Evolutionary conservation across 1,140 invertebrate genomes (phyloP).

Genomic region (Philotrypesis tridentata): DNA sequence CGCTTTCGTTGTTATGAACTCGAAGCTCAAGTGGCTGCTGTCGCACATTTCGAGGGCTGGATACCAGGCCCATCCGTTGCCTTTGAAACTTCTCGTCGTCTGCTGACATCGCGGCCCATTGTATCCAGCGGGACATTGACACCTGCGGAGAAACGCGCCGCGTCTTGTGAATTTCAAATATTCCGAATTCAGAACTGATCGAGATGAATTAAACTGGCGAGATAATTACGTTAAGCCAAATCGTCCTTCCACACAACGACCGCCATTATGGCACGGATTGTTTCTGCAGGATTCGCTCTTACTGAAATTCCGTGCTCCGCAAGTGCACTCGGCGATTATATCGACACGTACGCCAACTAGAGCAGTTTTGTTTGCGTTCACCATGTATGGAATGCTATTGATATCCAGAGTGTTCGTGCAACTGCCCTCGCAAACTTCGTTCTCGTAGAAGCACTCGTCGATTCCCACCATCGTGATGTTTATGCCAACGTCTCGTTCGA

Average conservation of each 20-base stretch:
- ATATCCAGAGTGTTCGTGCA: slow-evolving; percentile 95
- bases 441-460: slow-evolving; percentile 96
- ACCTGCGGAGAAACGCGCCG: slow-evolving; percentile 73
- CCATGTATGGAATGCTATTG: slow-evolving; percentile 92
- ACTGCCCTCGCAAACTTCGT: slow-evolving; percentile 95
- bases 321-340: slow-evolving; percentile 92
- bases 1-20: slow-evolving; percentile 93
- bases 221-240: slow-evolving; percentile 84
- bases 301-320: slow-evolving; percentile 91
- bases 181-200: no score
- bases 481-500: slow-evolving; percentile 93
- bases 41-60: slow-evolving; percentile 96
- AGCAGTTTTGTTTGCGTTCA: slow-evolving; percentile 97
- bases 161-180: no score
- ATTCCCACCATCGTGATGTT: slow-evolving; percentile 98
- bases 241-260: slow-evolving; percentile 91
- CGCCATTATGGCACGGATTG: slow-evolving; percentile 95
- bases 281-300: slow-evolving; percentile 91
- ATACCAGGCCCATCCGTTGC: slow-evolving; percentile 97
- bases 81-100: slow-evolving; percentile 93
- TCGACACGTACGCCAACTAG: slow-evolving; percentile 93
- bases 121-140: slow-evolving; percentile 92
- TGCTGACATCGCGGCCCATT: slow-evolving; percentile 97
- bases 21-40: slow-evolving; percentile 93
- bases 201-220: background rate